phyloP scores from a whole-genome alignment of 2,113 vertebrate genomes.

The Istiophorus platypterus region DNA sequence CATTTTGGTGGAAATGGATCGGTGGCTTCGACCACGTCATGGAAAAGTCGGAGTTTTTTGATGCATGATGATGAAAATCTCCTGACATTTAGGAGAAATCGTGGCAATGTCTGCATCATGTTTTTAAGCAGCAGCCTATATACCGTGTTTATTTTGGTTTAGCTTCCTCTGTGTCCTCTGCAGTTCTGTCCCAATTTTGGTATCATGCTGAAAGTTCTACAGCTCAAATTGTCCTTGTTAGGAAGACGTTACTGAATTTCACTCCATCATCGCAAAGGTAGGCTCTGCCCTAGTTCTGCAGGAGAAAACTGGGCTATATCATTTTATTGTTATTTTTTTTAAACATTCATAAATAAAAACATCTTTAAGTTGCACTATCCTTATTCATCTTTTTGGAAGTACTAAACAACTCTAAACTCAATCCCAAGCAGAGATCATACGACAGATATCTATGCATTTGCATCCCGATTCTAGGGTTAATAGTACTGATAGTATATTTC shows the following conservation, averaged over 20 bases:
- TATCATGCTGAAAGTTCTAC: not conserved
- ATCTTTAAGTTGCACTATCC: not conserved
- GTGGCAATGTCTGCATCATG: not conserved
- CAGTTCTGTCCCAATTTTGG: constrained; percentile 36
- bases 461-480: not conserved
- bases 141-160: constrained; percentile 11
- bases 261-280: not conserved
- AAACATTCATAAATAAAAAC: constrained; percentile 9
- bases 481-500: not conserved
- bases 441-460: not conserved
- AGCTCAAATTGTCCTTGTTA: constrained; percentile 15
- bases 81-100: constrained; percentile 26
- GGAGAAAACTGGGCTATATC: not conserved
- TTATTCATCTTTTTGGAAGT: not conserved
- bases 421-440: not conserved
- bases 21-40: constrained; percentile 24
- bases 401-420: not conserved
- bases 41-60: constrained; percentile 8
- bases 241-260: constrained; percentile 26
- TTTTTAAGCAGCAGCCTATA: constrained; percentile 14
- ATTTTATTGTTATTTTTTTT: not conserved
- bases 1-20: not conserved
- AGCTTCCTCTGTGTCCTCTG: not conserved
- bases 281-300: constrained; percentile 37
- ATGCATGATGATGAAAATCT: constrained; percentile 21